phyloP scores from a whole-genome alignment of 2,113 vertebrate species.

The Myiozetetes cayanensis region DNA sequence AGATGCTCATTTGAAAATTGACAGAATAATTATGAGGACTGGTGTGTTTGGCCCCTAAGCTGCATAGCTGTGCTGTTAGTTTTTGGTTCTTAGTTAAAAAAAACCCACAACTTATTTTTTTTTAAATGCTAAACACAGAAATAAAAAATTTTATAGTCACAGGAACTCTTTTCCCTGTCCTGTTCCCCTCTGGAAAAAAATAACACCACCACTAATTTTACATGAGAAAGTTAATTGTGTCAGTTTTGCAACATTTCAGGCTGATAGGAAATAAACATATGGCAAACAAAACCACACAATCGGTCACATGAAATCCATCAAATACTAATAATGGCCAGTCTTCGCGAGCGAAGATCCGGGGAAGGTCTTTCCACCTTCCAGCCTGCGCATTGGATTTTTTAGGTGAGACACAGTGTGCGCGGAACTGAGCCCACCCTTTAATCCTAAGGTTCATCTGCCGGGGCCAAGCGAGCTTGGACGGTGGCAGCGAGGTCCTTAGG shows the following conservation, averaged over 20 bases:
- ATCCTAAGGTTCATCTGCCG: too few species aligned
- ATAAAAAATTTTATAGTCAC: slow-evolving; percentile 45
- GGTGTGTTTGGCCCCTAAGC: slow-evolving; percentile 49
- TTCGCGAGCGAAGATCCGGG: too few species aligned
- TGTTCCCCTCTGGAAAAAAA: slow-evolving; percentile 22
- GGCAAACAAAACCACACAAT: too few species aligned
- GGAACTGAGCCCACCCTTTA: too few species aligned
- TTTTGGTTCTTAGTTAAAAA: slow-evolving; percentile 73
- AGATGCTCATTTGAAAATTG: slow-evolving; percentile 54
- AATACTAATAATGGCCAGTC: too few species aligned
- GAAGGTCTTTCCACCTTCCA: too few species aligned
- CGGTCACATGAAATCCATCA: background rate
- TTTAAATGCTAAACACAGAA: background rate
- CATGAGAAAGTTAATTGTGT: slow-evolving; percentile 69
- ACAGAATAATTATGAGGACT: slow-evolving; percentile 61
- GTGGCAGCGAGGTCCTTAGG: too few species aligned
- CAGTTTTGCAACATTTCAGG: slow-evolving; percentile 68
- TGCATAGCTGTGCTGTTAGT: slow-evolving; percentile 70
- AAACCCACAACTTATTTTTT: background rate
- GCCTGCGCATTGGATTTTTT: too few species aligned
- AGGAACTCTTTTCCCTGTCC: slow-evolving; percentile 29
- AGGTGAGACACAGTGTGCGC: too few species aligned
- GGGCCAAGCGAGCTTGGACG: too few species aligned
- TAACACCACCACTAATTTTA: slow-evolving; percentile 11
- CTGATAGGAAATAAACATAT: slow-evolving; percentile 58